Base-by-base conservation (phyloP, 2,888 invertebrate species). In the Flabesymbios commensalis region DNA sequence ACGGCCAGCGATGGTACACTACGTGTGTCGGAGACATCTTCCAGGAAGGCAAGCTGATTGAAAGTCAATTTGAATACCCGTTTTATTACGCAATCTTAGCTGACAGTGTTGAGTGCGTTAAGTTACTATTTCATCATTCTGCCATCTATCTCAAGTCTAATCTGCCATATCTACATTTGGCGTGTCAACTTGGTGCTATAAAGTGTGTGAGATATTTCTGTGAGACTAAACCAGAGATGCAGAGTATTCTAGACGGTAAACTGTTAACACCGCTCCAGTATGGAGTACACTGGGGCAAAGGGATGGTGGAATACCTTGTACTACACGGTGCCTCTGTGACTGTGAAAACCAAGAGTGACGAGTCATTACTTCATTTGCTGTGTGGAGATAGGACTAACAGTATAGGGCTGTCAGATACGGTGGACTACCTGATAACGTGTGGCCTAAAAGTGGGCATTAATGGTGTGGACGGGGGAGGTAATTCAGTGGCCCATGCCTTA, bases 61-160 rank as follows among this genome's bases (percentile, higher is more conserved):
- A 22, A n/a, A 19, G 14, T 5, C 14, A 36, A 19, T 53, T 53
- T 36, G 53, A 53, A n/a, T 53, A 36, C 24, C 53, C 53, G 7
- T 22, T 53, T 19, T 53, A 53, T 24, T 53, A 17, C 24, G 53
- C 53, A 5, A 53, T 53, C 10, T 36, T 17, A 22, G 7, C 53
- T 36, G 53, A 53, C 36, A 36, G 19, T 24, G 22, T 53, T 36
- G 32, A 32, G 5, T 36, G 53, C 22, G 53, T 53, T 7, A 10
- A 53, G 36, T 14, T 36, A 19, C 24, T 53, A 7, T 5, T 36
- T 10, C 19, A 32, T 14, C 36, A 22, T 17, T 19, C 19, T 5
- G 39, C 19, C 5, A 14, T 24, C 10, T n/a, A 22, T 7, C 53
- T 53, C 14, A 7, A 14, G 4, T 36, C n/a, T 19, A 5, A 7